phyloP scores from a whole-genome alignment of 2,888 invertebrate species.

The Arge pagana region DNA sequence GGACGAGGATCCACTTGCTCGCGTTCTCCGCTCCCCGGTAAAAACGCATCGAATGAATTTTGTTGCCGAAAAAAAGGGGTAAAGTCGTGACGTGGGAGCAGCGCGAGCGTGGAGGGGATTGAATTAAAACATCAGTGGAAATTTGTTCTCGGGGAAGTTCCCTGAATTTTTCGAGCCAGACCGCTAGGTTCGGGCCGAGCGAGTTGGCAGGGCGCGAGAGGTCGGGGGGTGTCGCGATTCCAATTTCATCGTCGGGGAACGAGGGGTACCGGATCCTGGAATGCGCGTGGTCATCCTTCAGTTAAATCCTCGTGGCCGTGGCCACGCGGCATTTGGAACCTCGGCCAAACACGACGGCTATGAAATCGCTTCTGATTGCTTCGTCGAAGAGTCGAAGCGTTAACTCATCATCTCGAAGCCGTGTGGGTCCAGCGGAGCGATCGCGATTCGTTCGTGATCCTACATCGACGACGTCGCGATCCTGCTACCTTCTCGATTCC shows the following conservation, averaged over 20 bases:
- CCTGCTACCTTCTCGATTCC: no score
- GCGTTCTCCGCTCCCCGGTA: no score
- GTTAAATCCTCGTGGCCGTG: slow-evolving; percentile 27
- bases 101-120: no score
- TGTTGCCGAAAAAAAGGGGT: neutral
- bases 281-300: slow-evolving; percentile 51
- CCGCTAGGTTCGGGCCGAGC: neutral
- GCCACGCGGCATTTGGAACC: slow-evolving; percentile 33
- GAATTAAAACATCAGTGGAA: neutral
- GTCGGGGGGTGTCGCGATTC: slow-evolving; percentile 39
- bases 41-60: neutral
- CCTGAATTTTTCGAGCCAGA: neutral
- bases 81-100: neutral
- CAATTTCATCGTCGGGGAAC: slow-evolving; percentile 48
- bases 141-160: neutral
- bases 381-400: slow-evolving; percentile 22
- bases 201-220: slow-evolving; percentile 20
- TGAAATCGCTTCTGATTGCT: slow-evolving; percentile 53
- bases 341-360: slow-evolving; percentile 48
- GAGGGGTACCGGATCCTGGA: slow-evolving; percentile 34
- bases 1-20: no score
- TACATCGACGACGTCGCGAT: no score
- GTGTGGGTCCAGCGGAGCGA: no score
- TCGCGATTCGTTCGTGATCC: no score
- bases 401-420: slow-evolving; percentile 13